Percentiles rank a stretch among this genome's conserved stretches.
Evolutionary conservation across 2,113 vertebrate genomes (phyloP).

Genomic region (Xenus cinereus): DNA sequence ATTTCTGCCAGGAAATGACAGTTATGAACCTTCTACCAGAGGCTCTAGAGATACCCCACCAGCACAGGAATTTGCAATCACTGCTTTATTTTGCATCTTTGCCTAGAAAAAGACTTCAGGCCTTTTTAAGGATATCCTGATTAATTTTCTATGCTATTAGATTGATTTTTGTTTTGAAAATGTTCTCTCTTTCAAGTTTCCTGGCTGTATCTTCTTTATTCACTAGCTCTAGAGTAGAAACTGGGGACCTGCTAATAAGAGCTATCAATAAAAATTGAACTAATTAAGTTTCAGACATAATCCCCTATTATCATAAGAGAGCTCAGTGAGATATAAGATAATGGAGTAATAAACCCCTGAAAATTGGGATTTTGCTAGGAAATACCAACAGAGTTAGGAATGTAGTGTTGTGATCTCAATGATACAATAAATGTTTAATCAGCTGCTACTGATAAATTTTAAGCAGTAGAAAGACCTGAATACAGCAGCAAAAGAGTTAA

Average conservation of each 20-base stretch:
- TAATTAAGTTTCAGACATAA: constrained; percentile 49
- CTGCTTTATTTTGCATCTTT: background rate
- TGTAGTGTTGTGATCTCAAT: background rate
- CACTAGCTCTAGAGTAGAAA: background rate
- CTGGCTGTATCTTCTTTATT: background rate
- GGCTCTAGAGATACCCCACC: background rate
- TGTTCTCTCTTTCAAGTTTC: background rate
- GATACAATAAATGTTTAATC: background rate
- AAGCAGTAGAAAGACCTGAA: background rate
- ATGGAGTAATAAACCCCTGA: constrained; percentile 17
- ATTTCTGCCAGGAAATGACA: background rate
- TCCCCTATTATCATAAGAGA: background rate
- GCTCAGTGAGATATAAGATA: constrained; percentile 11
- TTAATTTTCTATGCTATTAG: background rate
- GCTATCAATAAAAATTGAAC: constrained; percentile 39
- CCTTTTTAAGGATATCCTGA: background rate
- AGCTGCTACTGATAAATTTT: background rate
- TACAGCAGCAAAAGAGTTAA: background rate
- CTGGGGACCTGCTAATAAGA: background rate
- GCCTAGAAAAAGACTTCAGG: background rate
- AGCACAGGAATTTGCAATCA: background rate
- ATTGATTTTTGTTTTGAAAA: background rate
- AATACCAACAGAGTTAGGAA: background rate
- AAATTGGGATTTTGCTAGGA: background rate
- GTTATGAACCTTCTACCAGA: background rate